Percentiles rank a stretch among this genome's conserved stretches.
phyloP scores from a whole-genome alignment of 2,888 invertebrate species.

The Pediacus dermestoides region DNA sequence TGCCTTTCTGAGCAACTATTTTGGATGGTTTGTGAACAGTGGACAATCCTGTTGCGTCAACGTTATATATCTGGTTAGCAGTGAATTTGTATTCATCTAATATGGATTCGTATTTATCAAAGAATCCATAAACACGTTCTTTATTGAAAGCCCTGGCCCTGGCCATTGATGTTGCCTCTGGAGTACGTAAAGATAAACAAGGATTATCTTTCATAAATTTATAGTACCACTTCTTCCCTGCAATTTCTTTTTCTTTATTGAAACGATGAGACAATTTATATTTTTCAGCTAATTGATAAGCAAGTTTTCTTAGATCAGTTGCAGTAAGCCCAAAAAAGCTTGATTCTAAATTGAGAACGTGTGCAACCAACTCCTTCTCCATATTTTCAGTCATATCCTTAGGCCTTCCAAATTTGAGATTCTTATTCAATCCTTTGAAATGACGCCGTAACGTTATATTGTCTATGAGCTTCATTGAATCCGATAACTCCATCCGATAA shows the following conservation, averaged over 20 bases:
- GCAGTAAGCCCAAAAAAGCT: slow-evolving; percentile 18
- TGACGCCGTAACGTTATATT: no score
- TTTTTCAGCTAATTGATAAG: slow-evolving; percentile 21
- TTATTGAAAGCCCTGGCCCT: slow-evolving; percentile 10
- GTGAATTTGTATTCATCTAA: slow-evolving; percentile 13
- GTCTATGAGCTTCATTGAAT: no score
- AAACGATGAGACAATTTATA: slow-evolving; percentile 18
- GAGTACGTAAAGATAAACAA: slow-evolving; percentile 9
- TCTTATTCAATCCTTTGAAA: no score
- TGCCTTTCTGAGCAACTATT: slow-evolving; percentile 15
- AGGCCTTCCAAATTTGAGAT: slow-evolving; percentile 17
- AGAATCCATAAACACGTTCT: slow-evolving; percentile 11
- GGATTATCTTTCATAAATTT: slow-evolving; percentile 14
- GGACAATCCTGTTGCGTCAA: slow-evolving; percentile 13
- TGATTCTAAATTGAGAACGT: slow-evolving; percentile 17
- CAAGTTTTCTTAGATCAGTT: slow-evolving; percentile 20
- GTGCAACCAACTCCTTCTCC: slow-evolving; percentile 16
- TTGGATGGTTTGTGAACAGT: slow-evolving; percentile 15
- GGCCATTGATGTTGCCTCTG: slow-evolving; percentile 14
- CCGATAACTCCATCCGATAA: no score
- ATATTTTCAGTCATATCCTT: no score
- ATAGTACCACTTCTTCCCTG: slow-evolving; percentile 12
- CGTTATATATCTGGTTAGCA: slow-evolving; percentile 13
- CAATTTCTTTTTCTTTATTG: slow-evolving; percentile 11
- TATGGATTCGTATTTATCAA: slow-evolving; percentile 13